A percentile compares a stretch with the other conserved stretches of the same genome.
Conservation (phyloP, 2,888 invertebrate species). For the Trichacis sp. region DNA sequence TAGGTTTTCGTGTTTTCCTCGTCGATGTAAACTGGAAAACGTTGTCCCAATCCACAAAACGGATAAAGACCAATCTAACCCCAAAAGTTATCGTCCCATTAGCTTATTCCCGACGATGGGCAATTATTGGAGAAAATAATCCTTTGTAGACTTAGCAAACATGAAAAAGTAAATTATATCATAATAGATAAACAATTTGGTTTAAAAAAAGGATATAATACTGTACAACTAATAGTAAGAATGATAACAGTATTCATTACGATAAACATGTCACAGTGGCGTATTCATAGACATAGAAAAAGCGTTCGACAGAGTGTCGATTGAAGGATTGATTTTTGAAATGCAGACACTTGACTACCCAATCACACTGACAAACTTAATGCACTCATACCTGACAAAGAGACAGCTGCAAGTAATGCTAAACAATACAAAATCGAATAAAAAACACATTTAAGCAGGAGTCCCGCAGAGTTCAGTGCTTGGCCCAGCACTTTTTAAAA, state of each 20-base stretch:
- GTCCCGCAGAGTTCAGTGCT: conserved; percentile 39
- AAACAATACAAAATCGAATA: conserved; percentile 1
- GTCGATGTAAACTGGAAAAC: conserved; percentile 22
- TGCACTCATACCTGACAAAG: conserved; percentile 45
- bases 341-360: conserved; percentile 37
- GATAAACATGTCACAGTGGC: conserved; percentile 49
- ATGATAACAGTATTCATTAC: conserved; percentile 45
- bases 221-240: conserved; percentile 50
- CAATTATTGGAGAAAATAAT: conserved; percentile 36
- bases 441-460: conserved; percentile 16
- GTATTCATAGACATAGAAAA: conserved; percentile 57
- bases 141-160: conserved; percentile 25
- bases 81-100: conserved; percentile 30
- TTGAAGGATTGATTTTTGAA: conserved; percentile 48
- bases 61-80: conserved; percentile 12
- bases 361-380: conserved; percentile 41
- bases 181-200: conserved; percentile 50
- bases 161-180: conserved; percentile 33
- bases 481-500: conserved; percentile 45
- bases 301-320: conserved; percentile 59
- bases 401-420: conserved; percentile 43
- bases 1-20: conserved; percentile 16
- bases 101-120: conserved; percentile 31
- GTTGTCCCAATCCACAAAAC: conserved; percentile 25
- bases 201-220: conserved; percentile 51